These are phyloP conservation scores for Tetragnatha montana DNA, from an alignment of 2,888 invertebrate genomes.

Conservation along the genomic window DNA sequence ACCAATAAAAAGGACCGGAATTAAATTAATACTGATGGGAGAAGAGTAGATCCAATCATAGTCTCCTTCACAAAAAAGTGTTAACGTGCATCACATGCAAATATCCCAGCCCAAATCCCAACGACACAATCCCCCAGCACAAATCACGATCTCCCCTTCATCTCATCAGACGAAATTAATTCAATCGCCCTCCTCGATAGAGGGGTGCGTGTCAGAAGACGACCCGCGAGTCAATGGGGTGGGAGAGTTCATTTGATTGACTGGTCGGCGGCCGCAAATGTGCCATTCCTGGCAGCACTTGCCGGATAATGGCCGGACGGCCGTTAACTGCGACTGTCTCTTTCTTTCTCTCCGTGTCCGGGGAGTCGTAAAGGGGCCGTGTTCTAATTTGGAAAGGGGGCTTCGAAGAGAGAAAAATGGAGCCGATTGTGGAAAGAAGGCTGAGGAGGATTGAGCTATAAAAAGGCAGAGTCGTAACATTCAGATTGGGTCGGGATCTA, in stretches of 20 bases:
- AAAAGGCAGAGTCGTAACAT: not conserved
- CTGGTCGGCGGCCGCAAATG: slow-evolving; percentile 42
- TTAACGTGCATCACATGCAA: too few relatives aligned
- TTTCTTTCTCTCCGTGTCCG: not conserved
- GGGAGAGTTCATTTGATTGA: slow-evolving; percentile 14
- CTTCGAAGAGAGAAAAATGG: not conserved
- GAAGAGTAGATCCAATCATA: too few relatives aligned
- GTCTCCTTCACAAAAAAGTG: too few relatives aligned
- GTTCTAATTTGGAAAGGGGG: slow-evolving; percentile 8
- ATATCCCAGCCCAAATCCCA: too few relatives aligned
- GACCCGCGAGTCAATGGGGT: not conserved
- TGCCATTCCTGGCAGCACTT: slow-evolving; percentile 18
- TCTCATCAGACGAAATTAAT: not conserved
- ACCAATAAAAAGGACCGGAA: too few relatives aligned
- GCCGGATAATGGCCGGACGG: not conserved
- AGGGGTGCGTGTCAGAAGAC: not conserved
- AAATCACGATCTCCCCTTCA: not conserved
- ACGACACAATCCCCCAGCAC: not conserved
- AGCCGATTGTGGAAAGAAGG: not conserved
- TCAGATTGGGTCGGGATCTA: not conserved
- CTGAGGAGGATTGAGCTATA: not conserved
- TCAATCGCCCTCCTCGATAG: not conserved
- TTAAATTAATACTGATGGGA: too few relatives aligned
- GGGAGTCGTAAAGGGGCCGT: slow-evolving; percentile 2
- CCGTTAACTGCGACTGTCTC: slow-evolving; percentile 6